phyloP scores from a whole-genome alignment of 1,140 invertebrate species.

The Centruroides vittatus region DNA sequence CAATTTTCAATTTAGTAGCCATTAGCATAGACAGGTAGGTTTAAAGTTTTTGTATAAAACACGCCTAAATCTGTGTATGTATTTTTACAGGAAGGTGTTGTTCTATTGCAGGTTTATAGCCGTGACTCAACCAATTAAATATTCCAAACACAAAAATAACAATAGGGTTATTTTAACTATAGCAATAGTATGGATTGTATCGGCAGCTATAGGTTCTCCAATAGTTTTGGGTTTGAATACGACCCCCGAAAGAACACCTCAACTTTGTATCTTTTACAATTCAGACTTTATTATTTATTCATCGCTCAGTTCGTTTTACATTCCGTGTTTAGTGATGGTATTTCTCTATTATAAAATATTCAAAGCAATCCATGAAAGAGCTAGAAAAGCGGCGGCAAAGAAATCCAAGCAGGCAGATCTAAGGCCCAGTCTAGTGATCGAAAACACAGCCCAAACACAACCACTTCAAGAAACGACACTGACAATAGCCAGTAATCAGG shows the following conservation, averaged over 20 bases:
- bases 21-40: constrained; percentile 95
- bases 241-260: constrained; percentile 25
- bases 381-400: neutral
- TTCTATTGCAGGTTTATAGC: constrained; percentile 74
- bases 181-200: constrained; percentile 88
- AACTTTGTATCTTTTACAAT: constrained; percentile 84
- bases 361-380: constrained; percentile 57
- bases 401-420: neutral
- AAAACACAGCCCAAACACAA: constrained; percentile 5
- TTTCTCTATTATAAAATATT: constrained; percentile 98
- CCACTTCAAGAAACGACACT: neutral
- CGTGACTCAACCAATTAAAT: constrained; percentile 96
- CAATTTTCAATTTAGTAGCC: constrained; percentile 94
- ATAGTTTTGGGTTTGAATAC: constrained; percentile 93
- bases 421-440: constrained; percentile 2
- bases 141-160: constrained; percentile 91
- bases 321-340: constrained; percentile 97
- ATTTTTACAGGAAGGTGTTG: neutral
- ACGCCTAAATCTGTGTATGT: neutral
- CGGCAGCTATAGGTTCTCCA: constrained; percentile 87
- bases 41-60: neutral
- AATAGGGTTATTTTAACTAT: constrained; percentile 88
- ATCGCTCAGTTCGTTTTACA: constrained; percentile 96
- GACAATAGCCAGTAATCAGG: neutral
- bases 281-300: constrained; percentile 96